Conservation (phyloP, 2,113 vertebrate species). For the Rhinolophus sinicus region DNA sequence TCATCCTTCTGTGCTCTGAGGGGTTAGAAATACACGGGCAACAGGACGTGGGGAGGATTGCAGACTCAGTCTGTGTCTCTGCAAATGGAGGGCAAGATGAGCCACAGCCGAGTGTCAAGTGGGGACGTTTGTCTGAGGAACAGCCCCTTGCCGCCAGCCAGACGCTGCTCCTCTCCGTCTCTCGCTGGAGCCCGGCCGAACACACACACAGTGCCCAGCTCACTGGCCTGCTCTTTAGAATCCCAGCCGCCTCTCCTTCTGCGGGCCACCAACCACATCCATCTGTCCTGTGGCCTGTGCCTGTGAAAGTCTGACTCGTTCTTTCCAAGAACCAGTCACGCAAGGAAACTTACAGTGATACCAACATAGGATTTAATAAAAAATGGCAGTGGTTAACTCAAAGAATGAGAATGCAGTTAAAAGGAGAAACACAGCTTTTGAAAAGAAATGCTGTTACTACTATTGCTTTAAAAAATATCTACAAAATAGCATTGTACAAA, state of each 20-base stretch:
- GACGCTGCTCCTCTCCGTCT: background rate
- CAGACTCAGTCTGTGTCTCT: rapidly evolving
- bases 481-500: background rate
- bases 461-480: background rate
- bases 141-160: rapidly evolving
- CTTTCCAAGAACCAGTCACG: background rate
- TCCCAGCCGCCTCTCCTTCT: background rate
- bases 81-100: too few species aligned
- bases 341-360: too few species aligned
- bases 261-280: rapidly evolving
- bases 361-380: background rate
- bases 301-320: background rate
- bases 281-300: background rate
- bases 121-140: rapidly evolving
- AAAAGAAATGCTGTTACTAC: background rate
- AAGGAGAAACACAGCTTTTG: background rate
- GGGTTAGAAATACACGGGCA: background rate
- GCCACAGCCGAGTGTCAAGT: too few species aligned
- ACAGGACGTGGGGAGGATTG: background rate
- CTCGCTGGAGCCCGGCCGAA: background rate
- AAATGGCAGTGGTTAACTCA: background rate
- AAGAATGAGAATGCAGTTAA: background rate
- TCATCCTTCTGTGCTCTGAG: constrained; percentile 40
- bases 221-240: rapidly evolving
- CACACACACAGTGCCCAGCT: rapidly evolving